These are phyloP conservation scores for Mus spicilegus DNA, from an alignment of 2,113 vertebrate genomes.

Conservation along the genomic window DNA sequence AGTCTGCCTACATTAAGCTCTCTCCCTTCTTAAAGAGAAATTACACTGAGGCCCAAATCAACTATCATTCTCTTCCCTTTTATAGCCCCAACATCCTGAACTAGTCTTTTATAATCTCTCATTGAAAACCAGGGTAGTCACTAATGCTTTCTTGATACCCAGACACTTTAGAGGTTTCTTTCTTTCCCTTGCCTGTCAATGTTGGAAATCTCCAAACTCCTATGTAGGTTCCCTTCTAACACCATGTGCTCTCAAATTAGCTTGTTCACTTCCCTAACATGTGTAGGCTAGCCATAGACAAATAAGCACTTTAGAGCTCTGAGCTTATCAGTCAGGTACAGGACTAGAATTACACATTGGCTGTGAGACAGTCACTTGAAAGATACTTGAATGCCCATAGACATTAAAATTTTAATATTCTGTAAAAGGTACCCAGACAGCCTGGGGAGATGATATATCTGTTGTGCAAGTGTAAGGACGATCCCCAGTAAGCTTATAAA, in stretches of 20 bases:
- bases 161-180: neutral
- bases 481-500: neutral
- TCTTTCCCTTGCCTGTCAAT: neutral
- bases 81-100: constrained; percentile 35
- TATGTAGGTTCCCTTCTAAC: neutral
- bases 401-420: neutral
- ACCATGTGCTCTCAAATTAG: neutral
- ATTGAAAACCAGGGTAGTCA: constrained; percentile 38
- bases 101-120: constrained; percentile 14
- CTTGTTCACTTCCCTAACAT: neutral
- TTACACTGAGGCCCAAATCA: constrained; percentile 58
- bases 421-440: neutral
- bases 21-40: constrained; percentile 67
- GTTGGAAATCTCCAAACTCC: neutral
- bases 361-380: neutral
- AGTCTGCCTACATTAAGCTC: constrained; percentile 57
- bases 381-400: neutral
- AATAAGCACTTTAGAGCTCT: neutral
- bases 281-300: neutral
- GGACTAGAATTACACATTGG: neutral
- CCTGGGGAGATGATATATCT: neutral
- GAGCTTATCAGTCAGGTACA: neutral
- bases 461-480: neutral
- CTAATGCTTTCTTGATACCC: neutral
- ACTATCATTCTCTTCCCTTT: constrained; percentile 45